Evolutionary conservation across 1,140 invertebrate species (phyloP).

Genomic region (Saxidomus purpurata): DNA sequence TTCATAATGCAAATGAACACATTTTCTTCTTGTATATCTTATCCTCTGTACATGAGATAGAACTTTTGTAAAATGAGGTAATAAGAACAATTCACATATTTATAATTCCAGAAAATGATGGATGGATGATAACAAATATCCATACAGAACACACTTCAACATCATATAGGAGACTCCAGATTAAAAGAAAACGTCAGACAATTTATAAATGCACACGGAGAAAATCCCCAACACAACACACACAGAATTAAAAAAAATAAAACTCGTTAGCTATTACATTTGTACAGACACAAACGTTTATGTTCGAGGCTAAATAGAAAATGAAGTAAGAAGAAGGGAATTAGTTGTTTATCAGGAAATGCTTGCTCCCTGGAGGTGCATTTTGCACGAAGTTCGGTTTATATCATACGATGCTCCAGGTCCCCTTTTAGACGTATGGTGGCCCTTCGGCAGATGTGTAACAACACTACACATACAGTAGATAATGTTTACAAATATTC

Average conservation of each 20-base stretch:
- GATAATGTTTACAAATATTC: conserved; percentile 38
- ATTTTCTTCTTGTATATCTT: not conserved
- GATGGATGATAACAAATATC: not conserved
- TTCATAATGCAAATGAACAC: conserved; percentile 16
- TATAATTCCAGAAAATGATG: too few relatives aligned
- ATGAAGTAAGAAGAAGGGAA: conserved; percentile 33
- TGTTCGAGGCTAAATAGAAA: conserved; percentile 60
- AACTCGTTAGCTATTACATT: conserved; percentile 3
- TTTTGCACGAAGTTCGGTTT: conserved; percentile 51
- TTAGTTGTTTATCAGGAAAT: conserved; percentile 64
- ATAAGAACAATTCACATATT: too few relatives aligned
- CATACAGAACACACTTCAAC: not conserved
- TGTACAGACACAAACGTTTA: conserved; percentile 29
- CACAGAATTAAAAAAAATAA: conserved; percentile 5
- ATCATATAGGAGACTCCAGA: not conserved
- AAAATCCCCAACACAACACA: not conserved
- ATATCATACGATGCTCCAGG: conserved; percentile 36
- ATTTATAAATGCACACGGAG: not conserved
- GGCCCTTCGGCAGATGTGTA: conserved; percentile 32
- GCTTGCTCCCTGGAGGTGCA: conserved; percentile 49
- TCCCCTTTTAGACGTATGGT: conserved; percentile 39
- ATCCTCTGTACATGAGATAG: not conserved
- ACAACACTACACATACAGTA: conserved; percentile 17
- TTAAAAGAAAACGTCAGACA: not conserved
- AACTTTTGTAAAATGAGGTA: too few relatives aligned